A percentile compares a stretch with the other conserved stretches of the same genome.
Evolutionary conservation across 2,888 invertebrate genomes (phyloP).

Genomic region (Pristionchus japonicus): DNA sequence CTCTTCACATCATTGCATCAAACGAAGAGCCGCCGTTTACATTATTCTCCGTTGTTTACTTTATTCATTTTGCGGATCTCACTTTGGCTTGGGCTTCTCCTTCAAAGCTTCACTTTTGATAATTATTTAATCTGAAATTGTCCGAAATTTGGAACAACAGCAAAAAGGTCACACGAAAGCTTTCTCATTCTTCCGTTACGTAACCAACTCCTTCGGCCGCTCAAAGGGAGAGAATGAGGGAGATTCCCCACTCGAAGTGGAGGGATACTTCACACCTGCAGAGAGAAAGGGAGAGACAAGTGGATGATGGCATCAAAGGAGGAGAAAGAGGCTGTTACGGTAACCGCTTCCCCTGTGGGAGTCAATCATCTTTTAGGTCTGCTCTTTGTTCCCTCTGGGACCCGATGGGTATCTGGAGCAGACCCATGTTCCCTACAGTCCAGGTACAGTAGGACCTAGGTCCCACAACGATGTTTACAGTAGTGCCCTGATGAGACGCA

Average conservation of each 20-base stretch:
- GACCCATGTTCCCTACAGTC: no score
- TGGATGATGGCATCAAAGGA: constrained; percentile 26
- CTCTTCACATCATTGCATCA: background rate
- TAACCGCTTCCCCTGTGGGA: background rate
- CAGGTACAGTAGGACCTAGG: no score
- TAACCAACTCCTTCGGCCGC: background rate
- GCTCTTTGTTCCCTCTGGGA: background rate
- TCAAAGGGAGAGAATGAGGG: background rate
- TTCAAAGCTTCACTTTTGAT: no score
- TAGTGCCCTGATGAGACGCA: no score
- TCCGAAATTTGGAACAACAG: no score
- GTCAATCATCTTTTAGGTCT: background rate
- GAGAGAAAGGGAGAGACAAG: background rate
- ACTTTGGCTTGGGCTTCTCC: no score
- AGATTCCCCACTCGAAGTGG: background rate
- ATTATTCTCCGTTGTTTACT: no score
- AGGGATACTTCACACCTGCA: constrained; percentile 4
- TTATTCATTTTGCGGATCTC: no score
- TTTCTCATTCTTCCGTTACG: background rate
- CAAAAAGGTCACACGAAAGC: no score
- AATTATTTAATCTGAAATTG: no score
- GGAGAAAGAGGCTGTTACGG: background rate
- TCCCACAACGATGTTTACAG: no score
- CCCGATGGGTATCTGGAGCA: no score
- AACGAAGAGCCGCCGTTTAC: background rate